Evolutionary conservation across 2,888 invertebrate genomes (phyloP).

Genomic region (Opisthograptis luteolata): DNA sequence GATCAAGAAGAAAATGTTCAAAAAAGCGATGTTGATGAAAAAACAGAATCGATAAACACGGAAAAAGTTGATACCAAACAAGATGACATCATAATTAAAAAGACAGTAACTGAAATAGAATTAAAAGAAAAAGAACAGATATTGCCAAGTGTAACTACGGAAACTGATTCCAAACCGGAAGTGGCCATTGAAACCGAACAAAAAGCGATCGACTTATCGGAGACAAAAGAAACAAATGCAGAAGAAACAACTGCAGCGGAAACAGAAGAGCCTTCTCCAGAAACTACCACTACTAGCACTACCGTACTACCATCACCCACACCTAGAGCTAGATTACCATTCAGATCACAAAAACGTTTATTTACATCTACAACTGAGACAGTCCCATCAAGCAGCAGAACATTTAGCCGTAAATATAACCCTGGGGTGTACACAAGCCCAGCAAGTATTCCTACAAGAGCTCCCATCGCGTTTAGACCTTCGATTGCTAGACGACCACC

Average conservation of each 20-base stretch:
- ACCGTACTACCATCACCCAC: conserved; percentile 42
- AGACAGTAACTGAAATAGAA: conserved; percentile 3
- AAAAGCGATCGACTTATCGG: conserved; percentile 54
- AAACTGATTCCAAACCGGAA: conserved; percentile 44
- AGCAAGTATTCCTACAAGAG: conserved; percentile 58
- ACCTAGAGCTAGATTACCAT: conserved; percentile 66
- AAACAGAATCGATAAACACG: conserved; percentile 1
- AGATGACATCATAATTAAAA: conserved; percentile 18
- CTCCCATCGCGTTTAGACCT: conserved; percentile 51
- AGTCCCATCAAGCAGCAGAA: conserved; percentile 64
- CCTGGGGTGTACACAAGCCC: conserved; percentile 78
- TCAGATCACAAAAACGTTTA: conserved; percentile 68
- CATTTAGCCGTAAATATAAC: conserved; percentile 79
- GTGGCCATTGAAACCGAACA: conserved; percentile 52
- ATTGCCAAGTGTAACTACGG: conserved; percentile 9
- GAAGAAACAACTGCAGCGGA: conserved; percentile 42
- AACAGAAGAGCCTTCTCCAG: conserved; percentile 38
- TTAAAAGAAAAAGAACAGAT: conserved; percentile 2
- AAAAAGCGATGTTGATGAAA: neutral
- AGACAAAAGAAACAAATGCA: conserved; percentile 41
- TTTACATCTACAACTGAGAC: conserved; percentile 75
- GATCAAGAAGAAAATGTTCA: conserved; percentile 9
- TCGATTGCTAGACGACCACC: conserved; percentile 61
- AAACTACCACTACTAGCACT: conserved; percentile 61
- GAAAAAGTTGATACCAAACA: conserved; percentile 22